These are phyloP conservation scores for Acanthoscelides obtectus DNA, from an alignment of 2,888 invertebrate genomes.

Conservation along the genomic window DNA sequence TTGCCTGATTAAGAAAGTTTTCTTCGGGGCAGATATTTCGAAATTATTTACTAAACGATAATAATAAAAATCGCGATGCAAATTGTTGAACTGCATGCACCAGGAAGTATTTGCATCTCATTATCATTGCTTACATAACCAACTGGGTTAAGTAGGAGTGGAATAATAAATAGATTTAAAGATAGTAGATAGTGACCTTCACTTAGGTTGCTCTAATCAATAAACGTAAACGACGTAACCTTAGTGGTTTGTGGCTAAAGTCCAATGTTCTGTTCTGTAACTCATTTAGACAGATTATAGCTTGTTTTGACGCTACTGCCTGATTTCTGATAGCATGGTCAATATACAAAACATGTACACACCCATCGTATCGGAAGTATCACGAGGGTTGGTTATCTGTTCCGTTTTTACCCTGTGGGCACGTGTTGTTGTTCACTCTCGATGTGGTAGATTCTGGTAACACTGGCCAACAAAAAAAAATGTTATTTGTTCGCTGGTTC, in stretches of 20 bases:
- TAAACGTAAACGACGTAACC: not conserved
- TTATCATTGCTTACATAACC: not conserved
- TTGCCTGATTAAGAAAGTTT: not conserved
- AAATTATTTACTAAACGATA: not conserved
- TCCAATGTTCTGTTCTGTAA: not conserved
- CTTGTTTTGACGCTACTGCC: no score
- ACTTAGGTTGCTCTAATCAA: not conserved
- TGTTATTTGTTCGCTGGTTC: no score
- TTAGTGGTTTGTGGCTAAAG: not conserved
- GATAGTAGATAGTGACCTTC: not conserved
- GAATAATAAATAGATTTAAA: no score
- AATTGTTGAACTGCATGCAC: not conserved
- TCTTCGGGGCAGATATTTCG: no score
- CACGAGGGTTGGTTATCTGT: no score
- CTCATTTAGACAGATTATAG: not conserved
- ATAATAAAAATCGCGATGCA: not conserved
- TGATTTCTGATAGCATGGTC: no score
- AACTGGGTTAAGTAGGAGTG: not conserved
- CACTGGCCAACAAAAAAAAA: no score
- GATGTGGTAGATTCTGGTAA: no score
- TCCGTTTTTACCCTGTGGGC: no score
- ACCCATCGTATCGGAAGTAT: no score
- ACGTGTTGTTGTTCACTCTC: no score
- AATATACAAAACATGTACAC: no score
- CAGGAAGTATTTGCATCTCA: not conserved